These are phyloP conservation scores for Chinchilla lanigera DNA, from an alignment of 2,113 vertebrate species.

Conservation along the genomic window DNA sequence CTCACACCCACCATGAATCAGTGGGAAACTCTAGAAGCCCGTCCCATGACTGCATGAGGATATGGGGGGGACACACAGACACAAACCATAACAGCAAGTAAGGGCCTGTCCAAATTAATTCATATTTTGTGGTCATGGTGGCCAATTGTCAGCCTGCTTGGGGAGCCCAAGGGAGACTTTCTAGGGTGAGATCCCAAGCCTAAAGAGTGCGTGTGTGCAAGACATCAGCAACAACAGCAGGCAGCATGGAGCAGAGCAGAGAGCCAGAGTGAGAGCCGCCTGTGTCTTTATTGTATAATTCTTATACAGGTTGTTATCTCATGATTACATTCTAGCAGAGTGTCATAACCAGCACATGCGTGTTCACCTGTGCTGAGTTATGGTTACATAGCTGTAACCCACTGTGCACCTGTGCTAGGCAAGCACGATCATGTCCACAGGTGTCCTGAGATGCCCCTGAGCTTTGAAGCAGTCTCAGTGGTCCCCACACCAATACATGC, in stretches of 20 bases:
- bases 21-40: no score
- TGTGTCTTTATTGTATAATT: neutral
- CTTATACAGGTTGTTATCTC: neutral
- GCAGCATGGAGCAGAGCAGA: neutral
- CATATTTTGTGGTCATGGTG: neutral
- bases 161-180: neutral
- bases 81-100: neutral
- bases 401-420: neutral
- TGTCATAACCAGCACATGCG: neutral
- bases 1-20: no score
- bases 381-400: neutral
- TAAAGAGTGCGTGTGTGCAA: neutral
- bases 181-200: neutral
- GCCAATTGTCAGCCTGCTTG: neutral
- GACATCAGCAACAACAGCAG: neutral
- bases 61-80: no score
- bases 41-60: no score
- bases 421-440: neutral
- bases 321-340: neutral
- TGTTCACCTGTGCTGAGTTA: neutral
- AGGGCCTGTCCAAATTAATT: neutral
- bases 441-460: neutral
- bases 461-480: neutral
- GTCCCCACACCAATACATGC: neutral
- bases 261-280: neutral